Conservation (phyloP, 2,113 vertebrate species). For the Trematocara macrostoma region DNA sequence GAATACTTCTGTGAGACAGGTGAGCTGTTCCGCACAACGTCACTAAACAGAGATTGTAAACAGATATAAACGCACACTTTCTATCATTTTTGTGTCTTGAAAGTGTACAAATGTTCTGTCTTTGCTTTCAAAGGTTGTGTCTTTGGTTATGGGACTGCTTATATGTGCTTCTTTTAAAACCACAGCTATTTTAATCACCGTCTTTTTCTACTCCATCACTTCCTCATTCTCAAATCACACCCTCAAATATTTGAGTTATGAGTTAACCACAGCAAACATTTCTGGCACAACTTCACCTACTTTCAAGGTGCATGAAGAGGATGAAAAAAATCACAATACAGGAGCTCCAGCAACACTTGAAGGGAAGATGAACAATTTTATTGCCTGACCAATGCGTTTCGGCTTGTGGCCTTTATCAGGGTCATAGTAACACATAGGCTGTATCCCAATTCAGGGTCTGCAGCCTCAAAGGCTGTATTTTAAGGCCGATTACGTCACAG, state of each 20-base stretch:
- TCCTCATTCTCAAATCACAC: neutral
- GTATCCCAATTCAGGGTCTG: no score
- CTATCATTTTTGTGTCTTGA: neutral
- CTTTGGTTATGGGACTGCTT: neutral
- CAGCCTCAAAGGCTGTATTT: no score
- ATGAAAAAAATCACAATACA: no score
- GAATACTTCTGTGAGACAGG: neutral
- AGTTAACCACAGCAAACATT: neutral
- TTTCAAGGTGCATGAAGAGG: neutral
- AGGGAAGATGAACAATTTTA: no score
- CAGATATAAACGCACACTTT: neutral
- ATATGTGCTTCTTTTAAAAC: neutral
- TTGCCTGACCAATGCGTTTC: no score
- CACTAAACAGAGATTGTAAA: neutral
- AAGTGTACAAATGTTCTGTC: rapidly evolving
- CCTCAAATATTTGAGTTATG: rapidly evolving
- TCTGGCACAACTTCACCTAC: neutral
- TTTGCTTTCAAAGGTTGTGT: rapidly evolving
- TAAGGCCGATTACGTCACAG: no score
- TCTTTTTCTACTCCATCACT: neutral
- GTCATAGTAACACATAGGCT: no score
- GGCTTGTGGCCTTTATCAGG: no score
- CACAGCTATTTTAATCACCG: neutral
- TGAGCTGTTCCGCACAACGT: neutral
- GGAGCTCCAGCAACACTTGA: no score